phyloP scores from a whole-genome alignment of 1,140 invertebrate species.

The Phenacoccus solenopsis region DNA sequence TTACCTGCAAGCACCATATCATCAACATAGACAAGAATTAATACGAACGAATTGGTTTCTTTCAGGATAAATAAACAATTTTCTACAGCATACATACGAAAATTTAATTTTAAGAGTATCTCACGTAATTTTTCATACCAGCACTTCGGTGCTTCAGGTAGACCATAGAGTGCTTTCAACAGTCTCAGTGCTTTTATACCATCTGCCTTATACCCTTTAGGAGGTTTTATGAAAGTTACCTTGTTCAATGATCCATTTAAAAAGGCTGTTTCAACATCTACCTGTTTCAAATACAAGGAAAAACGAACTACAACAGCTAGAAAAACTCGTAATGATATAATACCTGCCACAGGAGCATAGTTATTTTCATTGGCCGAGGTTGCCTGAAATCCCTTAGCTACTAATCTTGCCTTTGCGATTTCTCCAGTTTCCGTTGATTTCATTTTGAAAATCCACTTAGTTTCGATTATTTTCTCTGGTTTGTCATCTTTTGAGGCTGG shows the following conservation, averaged over 20 bases:
- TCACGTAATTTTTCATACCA: too few relatives aligned
- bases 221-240: not conserved
- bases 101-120: too few relatives aligned
- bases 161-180: not conserved
- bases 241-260: slow-evolving; percentile 6
- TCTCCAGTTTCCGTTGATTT: not conserved
- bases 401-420: slow-evolving; percentile 25
- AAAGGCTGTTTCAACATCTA: slow-evolving; percentile 8
- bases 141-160: not conserved
- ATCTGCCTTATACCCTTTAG: slow-evolving; percentile 11
- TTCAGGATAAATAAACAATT: too few relatives aligned
- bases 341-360: slow-evolving; percentile 24
- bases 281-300: not conserved
- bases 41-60: too few relatives aligned
- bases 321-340: not conserved
- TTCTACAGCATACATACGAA: too few relatives aligned
- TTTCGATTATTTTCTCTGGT: not conserved
- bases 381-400: not conserved
- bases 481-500: not conserved
- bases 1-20: too few relatives aligned
- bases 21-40: too few relatives aligned
- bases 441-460: slow-evolving; percentile 25
- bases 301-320: not conserved
- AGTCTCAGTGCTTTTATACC: slow-evolving; percentile 5
- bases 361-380: slow-evolving; percentile 16